Evolutionary conservation across 1,140 invertebrate genomes (phyloP).

Genomic region (Sminthurinus signatus): DNA sequence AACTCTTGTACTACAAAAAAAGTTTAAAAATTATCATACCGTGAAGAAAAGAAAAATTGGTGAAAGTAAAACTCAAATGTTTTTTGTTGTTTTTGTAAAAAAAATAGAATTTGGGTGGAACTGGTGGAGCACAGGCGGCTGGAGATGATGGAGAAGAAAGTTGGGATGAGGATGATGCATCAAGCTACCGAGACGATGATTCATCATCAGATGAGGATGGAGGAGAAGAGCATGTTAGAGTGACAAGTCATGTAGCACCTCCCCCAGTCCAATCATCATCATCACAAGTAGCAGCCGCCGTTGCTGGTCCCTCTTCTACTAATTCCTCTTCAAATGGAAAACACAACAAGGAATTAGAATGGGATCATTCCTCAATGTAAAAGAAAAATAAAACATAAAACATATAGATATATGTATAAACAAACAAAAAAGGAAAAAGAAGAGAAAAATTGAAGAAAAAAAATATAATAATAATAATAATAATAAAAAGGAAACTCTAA

Average conservation of each 20-base stretch:
- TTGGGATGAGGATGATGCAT: conserved; percentile 53
- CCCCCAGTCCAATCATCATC: conserved; percentile 27
- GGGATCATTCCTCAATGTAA: conserved; percentile 59
- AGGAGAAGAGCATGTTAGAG: conserved; percentile 44
- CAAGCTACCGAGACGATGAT: conserved; percentile 52
- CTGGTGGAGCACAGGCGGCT: conserved; percentile 43
- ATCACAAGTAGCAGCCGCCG: not conserved
- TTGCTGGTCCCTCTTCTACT: not conserved
- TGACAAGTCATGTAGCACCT: conserved; percentile 14
- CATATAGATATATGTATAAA: too few relatives aligned
- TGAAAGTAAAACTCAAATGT: too few relatives aligned
- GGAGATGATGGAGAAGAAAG: conserved; percentile 44
- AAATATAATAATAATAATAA: too few relatives aligned
- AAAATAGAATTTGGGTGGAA: conserved; percentile 45
- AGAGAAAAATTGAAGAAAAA: too few relatives aligned
- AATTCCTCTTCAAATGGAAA: conserved; percentile 15
- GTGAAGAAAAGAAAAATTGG: too few relatives aligned
- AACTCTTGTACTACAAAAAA: too few relatives aligned
- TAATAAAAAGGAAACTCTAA: too few relatives aligned
- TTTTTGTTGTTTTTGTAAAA: too few relatives aligned
- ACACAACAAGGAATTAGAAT: conserved; percentile 52
- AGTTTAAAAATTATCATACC: too few relatives aligned
- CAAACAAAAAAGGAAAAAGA: too few relatives aligned
- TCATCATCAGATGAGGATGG: conserved; percentile 49
- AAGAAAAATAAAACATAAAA: conserved; percentile 4